These are phyloP conservation scores for Paradisaea rubra DNA, from an alignment of 2,113 vertebrate species.

Conservation along the genomic window DNA sequence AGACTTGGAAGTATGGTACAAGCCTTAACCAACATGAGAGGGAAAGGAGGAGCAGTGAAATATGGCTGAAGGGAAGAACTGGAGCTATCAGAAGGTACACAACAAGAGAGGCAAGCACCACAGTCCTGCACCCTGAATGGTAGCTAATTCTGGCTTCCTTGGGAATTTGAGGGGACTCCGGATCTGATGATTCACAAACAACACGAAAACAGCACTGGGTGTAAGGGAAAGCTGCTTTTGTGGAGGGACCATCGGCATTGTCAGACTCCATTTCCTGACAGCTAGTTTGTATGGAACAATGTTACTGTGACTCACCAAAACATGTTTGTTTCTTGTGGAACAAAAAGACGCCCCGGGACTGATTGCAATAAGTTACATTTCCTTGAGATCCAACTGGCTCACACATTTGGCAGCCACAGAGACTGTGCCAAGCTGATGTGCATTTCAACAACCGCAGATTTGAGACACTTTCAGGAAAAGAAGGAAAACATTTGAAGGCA, in stretches of 20 bases:
- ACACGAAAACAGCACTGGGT: background rate
- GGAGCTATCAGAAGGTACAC: background rate
- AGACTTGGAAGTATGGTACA: background rate
- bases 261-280: conserved; percentile 7
- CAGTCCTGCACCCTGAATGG: background rate
- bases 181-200: background rate
- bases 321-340: background rate
- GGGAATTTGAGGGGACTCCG: background rate
- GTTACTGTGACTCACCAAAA: conserved; percentile 24
- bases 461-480: background rate
- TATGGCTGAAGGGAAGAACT: background rate
- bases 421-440: background rate
- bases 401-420: background rate
- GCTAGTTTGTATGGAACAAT: background rate
- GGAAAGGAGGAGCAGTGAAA: background rate
- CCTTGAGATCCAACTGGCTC: background rate
- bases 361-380: background rate
- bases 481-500: background rate
- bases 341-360: background rate
- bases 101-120: background rate
- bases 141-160: background rate
- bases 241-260: background rate
- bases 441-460: background rate
- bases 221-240: background rate
- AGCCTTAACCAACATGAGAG: background rate